A percentile compares a stretch with the other conserved stretches of the same genome.
Evolutionary conservation across 2,113 vertebrate species (phyloP).

Genomic region (Brienomyrus brachyistius): DNA sequence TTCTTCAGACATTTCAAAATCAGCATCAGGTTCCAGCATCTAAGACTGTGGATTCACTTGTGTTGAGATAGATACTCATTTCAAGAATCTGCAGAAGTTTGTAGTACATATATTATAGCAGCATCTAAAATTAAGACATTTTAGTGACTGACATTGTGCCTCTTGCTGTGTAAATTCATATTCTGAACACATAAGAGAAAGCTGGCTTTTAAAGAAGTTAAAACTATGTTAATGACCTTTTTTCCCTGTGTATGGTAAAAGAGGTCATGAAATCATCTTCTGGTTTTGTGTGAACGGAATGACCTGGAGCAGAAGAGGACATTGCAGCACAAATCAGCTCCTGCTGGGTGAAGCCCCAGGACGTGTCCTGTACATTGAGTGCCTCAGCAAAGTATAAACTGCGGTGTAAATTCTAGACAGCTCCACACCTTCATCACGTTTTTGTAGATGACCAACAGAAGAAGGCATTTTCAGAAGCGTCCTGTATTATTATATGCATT

Average conservation of each 20-base stretch:
- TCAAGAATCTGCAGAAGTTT: not conserved
- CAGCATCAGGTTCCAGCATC: not conserved
- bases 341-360: not conserved
- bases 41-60: not conserved
- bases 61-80: not conserved
- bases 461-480: not conserved
- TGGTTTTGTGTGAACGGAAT: not conserved
- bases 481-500: not conserved
- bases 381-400: not conserved
- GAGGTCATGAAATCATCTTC: not conserved
- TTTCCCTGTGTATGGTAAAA: not conserved
- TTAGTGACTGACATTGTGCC: not conserved
- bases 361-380: not conserved
- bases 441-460: not conserved
- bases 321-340: not conserved
- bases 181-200: not conserved
- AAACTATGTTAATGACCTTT: not conserved
- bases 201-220: not conserved
- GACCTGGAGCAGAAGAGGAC: not conserved
- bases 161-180: not conserved
- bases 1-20: conserved; percentile 22
- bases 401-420: not conserved
- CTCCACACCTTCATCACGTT: not conserved
- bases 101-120: not conserved
- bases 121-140: not conserved